Percentiles rank a stretch among this genome's conserved stretches.
These are phyloP conservation scores for Champsocephalus gunnari DNA, from an alignment of 2,797 vertebrate species.

Conservation along the genomic window DNA sequence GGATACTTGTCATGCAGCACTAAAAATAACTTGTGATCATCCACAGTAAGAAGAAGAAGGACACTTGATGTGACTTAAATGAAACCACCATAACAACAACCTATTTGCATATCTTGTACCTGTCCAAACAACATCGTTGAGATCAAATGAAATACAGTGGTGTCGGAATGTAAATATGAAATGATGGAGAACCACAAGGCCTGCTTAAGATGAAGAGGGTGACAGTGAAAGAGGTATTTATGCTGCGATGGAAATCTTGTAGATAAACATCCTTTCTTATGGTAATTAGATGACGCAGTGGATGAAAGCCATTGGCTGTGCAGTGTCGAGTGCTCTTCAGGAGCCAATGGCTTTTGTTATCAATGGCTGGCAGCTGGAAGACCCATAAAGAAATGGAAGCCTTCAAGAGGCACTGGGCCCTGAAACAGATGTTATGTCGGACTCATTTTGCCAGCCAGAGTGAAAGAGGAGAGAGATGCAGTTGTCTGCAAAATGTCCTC, in stretches of 20 bases:
- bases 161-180: constrained; percentile 78
- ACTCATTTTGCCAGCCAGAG: constrained; percentile 68
- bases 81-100: constrained; percentile 50
- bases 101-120: constrained; percentile 70
- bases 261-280: constrained; percentile 83
- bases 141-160: constrained; percentile 57
- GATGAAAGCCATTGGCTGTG: constrained; percentile 80
- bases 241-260: constrained; percentile 71
- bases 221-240: constrained; percentile 67
- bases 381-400: constrained; percentile 77
- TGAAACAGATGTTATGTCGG: constrained; percentile 74
- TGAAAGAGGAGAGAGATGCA: constrained; percentile 72
- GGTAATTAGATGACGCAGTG: constrained; percentile 69
- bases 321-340: constrained; percentile 72
- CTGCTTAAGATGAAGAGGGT: constrained; percentile 62
- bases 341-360: constrained; percentile 83
- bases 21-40: constrained; percentile 62
- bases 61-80: constrained; percentile 66
- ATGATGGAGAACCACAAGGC: constrained; percentile 40
- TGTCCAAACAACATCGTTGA: constrained; percentile 73
- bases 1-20: constrained; percentile 47
- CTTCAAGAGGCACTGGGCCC: constrained; percentile 72
- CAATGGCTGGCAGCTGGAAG: constrained; percentile 81
- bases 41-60: constrained; percentile 14
- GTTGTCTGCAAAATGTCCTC: constrained; percentile 70